Percentiles rank a stretch among this genome's conserved stretches.
Evolutionary conservation across 1,140 invertebrate species (phyloP).

Genomic region (Papilio dardanus): DNA sequence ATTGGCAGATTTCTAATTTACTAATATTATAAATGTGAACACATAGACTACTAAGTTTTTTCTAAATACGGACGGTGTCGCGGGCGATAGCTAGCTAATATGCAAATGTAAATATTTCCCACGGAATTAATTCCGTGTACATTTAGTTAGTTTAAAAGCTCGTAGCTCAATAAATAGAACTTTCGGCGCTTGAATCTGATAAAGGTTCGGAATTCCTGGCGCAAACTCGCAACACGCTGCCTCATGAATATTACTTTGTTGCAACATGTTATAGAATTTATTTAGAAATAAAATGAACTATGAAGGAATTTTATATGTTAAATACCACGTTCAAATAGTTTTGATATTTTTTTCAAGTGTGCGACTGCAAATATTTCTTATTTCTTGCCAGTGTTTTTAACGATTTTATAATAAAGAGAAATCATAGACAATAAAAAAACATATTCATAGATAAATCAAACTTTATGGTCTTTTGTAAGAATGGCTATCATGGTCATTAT

Average conservation of each 20-base stretch:
- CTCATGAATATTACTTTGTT: neutral
- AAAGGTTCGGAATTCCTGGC: neutral
- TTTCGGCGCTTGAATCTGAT: constrained; percentile 14
- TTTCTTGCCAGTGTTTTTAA: too few relatives aligned
- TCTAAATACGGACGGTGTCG: too few relatives aligned
- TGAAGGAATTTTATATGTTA: neutral
- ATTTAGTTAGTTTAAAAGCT: constrained; percentile 19
- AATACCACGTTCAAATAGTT: neutral
- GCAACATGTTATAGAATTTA: neutral
- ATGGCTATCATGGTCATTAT: too few relatives aligned
- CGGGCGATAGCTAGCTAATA: too few relatives aligned
- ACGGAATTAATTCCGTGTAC: constrained; percentile 1
- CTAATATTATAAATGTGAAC: too few relatives aligned
- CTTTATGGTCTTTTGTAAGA: too few relatives aligned
- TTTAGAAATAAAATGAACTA: neutral
- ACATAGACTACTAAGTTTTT: too few relatives aligned
- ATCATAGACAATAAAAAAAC: too few relatives aligned
- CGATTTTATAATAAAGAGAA: too few relatives aligned
- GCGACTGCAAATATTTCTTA: too few relatives aligned
- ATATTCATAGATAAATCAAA: too few relatives aligned
- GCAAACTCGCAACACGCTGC: neutral
- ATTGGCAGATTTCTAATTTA: too few relatives aligned
- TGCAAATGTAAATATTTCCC: constrained; percentile 8
- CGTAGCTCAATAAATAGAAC: constrained; percentile 4
- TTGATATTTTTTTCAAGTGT: neutral